Evolutionary conservation across 1,140 invertebrate genomes (phyloP), one percentile per base, ranked within the genome.

Genomic region (Ceratoteleas bidentatus): DNA sequence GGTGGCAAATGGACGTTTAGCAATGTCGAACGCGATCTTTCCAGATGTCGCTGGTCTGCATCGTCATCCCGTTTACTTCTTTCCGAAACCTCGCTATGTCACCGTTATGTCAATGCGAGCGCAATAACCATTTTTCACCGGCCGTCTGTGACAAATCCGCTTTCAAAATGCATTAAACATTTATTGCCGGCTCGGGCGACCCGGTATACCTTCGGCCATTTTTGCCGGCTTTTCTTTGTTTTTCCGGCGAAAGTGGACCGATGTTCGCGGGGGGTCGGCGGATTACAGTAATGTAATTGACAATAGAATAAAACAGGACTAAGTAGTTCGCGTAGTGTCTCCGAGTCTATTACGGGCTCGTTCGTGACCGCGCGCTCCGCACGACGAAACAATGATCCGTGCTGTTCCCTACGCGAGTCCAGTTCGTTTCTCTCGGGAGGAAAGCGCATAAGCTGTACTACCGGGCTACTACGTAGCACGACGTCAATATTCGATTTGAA

Each of bases 281-380:
- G 24, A 24, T 43, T 43, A 36, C 64, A 58, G 64, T 70, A 38
- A 66, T 53, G 53, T 65, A 78, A 78, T 78, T 72, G 75, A 53
- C 75, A 65, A 78, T 84, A 78, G 74, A 81, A 78, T 72, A 61
- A 84, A 84, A 65, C 36, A 75, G 77, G 70, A 81, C 68, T 69
- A 81, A 76, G 69, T 65, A 57, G 77, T 78, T 70, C 52, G 68
- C 49, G 24, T 53, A 80, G 82, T 77, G 66, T 72, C 52, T 62
- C 64, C 53, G 50, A 78, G 58, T 84, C 77, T 81, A 84, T 84
- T 66, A 84, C 73, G 68, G 56, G 50, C 50, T 16, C 13, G 62
- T 56, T 84, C 77, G 82, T 84, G 82, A 84, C 77, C 56, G 32
- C 49, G 62, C 66, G 74, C 64, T 73, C 73, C 61, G 81, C 81